Conservation (phyloP, 2,113 vertebrate species). For the Tupaia chinensis region DNA sequence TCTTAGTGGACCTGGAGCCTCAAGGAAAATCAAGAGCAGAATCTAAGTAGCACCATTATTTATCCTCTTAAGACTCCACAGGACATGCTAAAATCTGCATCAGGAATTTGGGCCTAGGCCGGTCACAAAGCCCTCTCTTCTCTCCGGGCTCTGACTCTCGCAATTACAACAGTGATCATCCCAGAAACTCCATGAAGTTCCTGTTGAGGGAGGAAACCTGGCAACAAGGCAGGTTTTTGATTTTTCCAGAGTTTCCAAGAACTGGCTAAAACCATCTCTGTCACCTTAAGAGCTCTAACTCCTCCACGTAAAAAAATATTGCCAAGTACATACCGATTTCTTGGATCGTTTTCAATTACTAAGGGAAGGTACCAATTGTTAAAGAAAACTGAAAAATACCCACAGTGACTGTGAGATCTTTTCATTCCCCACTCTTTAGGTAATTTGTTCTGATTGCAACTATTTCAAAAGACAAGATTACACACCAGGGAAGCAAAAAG, state of each 20-base stretch:
- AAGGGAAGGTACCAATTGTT: slow-evolving; percentile 69
- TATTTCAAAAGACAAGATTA: slow-evolving; percentile 76
- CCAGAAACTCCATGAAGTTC: background rate
- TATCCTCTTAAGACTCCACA: background rate
- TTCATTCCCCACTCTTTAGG: slow-evolving; percentile 75
- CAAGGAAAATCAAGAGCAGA: background rate
- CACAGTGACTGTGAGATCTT: slow-evolving; percentile 73
- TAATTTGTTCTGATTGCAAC: slow-evolving; percentile 84
- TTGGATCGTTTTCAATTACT: slow-evolving; percentile 74
- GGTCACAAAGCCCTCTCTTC: background rate
- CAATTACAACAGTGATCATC: background rate
- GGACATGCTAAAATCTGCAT: background rate
- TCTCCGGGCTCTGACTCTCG: background rate
- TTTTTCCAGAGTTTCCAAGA: background rate
- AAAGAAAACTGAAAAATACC: slow-evolving; percentile 69
- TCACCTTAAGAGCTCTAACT: slow-evolving; percentile 39
- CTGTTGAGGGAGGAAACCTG: background rate
- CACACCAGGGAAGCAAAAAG: slow-evolving; percentile 68
- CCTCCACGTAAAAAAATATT: background rate
- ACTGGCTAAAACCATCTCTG: background rate
- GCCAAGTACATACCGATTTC: slow-evolving; percentile 36
- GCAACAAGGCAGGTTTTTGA: background rate
- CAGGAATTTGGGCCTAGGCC: background rate
- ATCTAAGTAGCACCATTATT: background rate
- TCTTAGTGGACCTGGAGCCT: background rate